Evolutionary conservation across 2,888 invertebrate genomes (phyloP).

Genomic region (Drosophila flavopinicola): DNA sequence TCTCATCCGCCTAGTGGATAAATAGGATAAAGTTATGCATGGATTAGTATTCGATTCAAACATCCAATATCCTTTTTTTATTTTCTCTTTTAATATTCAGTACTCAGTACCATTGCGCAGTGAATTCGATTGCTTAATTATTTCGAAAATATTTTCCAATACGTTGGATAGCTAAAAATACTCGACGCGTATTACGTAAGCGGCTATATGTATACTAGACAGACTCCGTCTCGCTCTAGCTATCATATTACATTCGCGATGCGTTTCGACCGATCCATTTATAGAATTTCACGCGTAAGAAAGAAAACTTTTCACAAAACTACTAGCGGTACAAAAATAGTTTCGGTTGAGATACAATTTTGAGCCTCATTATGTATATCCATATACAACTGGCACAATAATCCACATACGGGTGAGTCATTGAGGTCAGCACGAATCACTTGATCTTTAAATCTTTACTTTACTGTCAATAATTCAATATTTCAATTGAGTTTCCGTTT

Average conservation of each 20-base stretch:
- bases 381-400: conserved; percentile 35
- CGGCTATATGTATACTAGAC: conserved; percentile 24
- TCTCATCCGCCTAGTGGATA: conserved; percentile 92
- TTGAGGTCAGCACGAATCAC: conserved; percentile 39
- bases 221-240: conserved; percentile 48
- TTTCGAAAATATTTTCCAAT: conserved; percentile 19
- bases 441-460: conserved; percentile 31
- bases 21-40: conserved; percentile 5
- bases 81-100: background rate
- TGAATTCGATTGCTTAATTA: conserved; percentile 18
- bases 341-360: conserved; percentile 24
- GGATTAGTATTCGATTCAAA: conserved; percentile 10
- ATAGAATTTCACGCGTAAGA: conserved; percentile 54
- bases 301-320: conserved; percentile 42
- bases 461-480: conserved; percentile 16
- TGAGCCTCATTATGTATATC: conserved; percentile 29
- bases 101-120: conserved; percentile 17
- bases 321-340: conserved; percentile 44
- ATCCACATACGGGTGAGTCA: conserved; percentile 48
- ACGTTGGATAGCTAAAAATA: conserved; percentile 41
- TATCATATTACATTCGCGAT: conserved; percentile 65
- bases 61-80: background rate
- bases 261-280: conserved; percentile 62
- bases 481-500: conserved; percentile 19
- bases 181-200: conserved; percentile 58